phyloP scores from a whole-genome alignment of 2,888 invertebrate species.

The Coremacera marginata region DNA sequence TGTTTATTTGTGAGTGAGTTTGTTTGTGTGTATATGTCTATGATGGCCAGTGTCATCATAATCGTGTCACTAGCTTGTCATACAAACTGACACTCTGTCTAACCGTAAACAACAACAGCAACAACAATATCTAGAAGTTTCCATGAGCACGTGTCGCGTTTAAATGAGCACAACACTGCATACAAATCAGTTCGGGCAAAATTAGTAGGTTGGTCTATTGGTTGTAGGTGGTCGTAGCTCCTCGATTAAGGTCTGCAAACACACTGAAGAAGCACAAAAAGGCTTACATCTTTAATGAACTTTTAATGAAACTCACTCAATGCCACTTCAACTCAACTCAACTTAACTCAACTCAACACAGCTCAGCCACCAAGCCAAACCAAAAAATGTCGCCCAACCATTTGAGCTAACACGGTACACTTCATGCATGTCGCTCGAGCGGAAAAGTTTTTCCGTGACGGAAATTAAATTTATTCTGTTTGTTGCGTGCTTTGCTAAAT shows the following conservation, averaged over 20 bases:
- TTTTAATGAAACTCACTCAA: slow-evolving; percentile 41
- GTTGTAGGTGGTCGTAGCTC: background rate
- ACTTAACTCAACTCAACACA: background rate
- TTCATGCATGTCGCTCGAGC: slow-evolving; percentile 4
- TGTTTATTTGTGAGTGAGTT: slow-evolving; percentile 15
- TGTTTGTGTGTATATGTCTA: background rate
- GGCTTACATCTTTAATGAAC: slow-evolving; percentile 35
- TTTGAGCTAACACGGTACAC: background rate
- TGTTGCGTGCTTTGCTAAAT: background rate
- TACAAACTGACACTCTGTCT: slow-evolving; percentile 35
- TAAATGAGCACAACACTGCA: background rate
- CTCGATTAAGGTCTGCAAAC: background rate
- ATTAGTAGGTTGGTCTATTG: background rate
- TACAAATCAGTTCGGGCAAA: slow-evolving; percentile 18
- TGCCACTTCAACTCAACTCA: slow-evolving; percentile 4
- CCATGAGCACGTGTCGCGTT: slow-evolving; percentile 27
- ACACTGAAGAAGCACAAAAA: background rate
- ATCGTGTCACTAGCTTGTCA: slow-evolving; percentile 32
- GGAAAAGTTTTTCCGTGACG: slow-evolving; percentile 39
- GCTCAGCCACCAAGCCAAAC: background rate
- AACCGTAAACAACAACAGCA: slow-evolving; percentile 23
- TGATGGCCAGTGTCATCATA: slow-evolving; percentile 16
- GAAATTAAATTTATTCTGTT: slow-evolving; percentile 40
- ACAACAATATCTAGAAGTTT: background rate
- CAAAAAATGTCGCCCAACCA: background rate